phyloP scores from a whole-genome alignment of 2,113 vertebrate genomes.

The Pimephales promelas region DNA sequence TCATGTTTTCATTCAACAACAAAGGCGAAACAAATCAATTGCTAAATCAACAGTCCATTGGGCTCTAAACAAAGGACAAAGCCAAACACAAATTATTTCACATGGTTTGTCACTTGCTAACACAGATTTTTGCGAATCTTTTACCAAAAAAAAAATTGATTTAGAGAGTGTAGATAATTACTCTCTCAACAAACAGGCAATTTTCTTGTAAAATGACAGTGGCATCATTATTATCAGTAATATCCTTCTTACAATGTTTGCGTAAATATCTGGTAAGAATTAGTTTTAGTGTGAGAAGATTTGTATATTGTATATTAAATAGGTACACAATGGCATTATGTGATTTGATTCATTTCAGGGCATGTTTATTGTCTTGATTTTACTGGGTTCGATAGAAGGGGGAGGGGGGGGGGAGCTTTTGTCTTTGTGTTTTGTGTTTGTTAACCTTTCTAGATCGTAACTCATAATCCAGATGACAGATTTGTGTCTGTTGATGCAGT shows the following conservation, averaged over 20 bases:
- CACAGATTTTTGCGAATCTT: neutral
- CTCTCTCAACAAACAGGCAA: neutral
- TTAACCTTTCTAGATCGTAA: slow-evolving; percentile 15
- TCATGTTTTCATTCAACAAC: slow-evolving; percentile 26
- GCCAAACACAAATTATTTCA: neutral
- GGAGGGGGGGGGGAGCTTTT: neutral
- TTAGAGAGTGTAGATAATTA: neutral
- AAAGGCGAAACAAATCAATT: slow-evolving; percentile 7
- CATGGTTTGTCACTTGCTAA: neutral
- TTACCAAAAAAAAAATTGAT: neutral
- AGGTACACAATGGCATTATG: neutral
- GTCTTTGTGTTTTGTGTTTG: slow-evolving; percentile 3
- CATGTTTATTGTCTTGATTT: neutral
- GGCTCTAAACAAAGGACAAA: neutral
- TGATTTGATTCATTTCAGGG: neutral
- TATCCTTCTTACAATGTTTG: neutral
- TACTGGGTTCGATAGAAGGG: neutral
- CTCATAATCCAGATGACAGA: slow-evolving; percentile 37
- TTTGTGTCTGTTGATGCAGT: slow-evolving; percentile 27
- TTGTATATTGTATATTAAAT: neutral
- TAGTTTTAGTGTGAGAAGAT: neutral
- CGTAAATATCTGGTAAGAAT: neutral
- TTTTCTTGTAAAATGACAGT: neutral
- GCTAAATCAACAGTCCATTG: slow-evolving; percentile 6
- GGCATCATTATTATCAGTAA: neutral